A percentile compares a stretch with the other conserved stretches of the same genome.
These are phyloP conservation scores for Zaprionus camerounensis DNA, from an alignment of 1,140 invertebrate genomes.

Conservation along the genomic window DNA sequence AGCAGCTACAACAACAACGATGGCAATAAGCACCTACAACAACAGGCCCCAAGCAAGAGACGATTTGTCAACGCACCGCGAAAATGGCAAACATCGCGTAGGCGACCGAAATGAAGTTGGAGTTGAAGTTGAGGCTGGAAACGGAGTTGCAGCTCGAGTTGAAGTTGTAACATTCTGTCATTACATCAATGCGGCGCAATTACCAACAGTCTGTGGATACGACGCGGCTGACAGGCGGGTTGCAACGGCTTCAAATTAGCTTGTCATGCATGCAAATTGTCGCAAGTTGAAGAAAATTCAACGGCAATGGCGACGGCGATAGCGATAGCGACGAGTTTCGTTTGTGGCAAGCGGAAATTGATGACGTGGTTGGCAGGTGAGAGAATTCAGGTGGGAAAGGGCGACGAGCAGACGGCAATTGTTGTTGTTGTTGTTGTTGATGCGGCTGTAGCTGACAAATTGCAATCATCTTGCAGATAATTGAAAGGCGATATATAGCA, in stretches of 20 bases:
- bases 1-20: slow-evolving; percentile 18
- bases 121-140: neutral
- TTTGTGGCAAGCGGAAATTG: slow-evolving; percentile 50
- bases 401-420: neutral
- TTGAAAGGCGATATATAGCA: neutral
- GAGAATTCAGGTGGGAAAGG: neutral
- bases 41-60: slow-evolving; percentile 45
- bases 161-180: slow-evolving; percentile 53
- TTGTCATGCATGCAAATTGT: slow-evolving; percentile 60
- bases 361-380: slow-evolving; percentile 32
- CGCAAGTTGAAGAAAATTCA: slow-evolving; percentile 39
- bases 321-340: slow-evolving; percentile 21
- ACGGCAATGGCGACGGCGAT: slow-evolving; percentile 15
- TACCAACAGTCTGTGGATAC: slow-evolving; percentile 14
- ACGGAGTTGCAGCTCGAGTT: neutral
- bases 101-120: neutral
- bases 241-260: slow-evolving; percentile 11
- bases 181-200: slow-evolving; percentile 58
- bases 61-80: slow-evolving; percentile 66
- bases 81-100: slow-evolving; percentile 44
- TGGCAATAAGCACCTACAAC: slow-evolving; percentile 5
- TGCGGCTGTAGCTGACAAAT: neutral
- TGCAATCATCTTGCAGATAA: neutral
- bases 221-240: neutral
- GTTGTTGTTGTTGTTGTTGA: neutral